Conservation (phyloP, 1,140 invertebrate species). For the Leptinotarsa texana region DNA sequence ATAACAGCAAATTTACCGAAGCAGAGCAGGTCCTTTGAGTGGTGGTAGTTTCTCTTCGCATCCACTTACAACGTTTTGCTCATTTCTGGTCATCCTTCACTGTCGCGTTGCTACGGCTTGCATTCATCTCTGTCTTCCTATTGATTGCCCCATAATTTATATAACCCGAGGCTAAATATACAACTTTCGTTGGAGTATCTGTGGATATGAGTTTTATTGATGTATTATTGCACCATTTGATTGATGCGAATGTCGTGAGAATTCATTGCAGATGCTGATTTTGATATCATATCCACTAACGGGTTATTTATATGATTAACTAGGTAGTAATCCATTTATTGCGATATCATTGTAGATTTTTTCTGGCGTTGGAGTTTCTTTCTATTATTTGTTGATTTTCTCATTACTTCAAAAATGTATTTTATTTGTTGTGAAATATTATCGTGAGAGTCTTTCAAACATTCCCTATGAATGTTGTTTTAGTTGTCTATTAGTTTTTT, state of each 20-base stretch:
- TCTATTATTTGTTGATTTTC: too few species aligned
- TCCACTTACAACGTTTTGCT: slow-evolving; percentile 45
- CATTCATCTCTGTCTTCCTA: slow-evolving; percentile 42
- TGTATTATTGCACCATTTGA: neutral
- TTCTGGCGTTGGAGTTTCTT: too few species aligned
- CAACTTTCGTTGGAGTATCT: neutral
- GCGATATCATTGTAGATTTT: too few species aligned
- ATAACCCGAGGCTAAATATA: slow-evolving; percentile 20
- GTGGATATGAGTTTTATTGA: slow-evolving; percentile 3
- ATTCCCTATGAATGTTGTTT: too few species aligned
- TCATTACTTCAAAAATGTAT: too few species aligned
- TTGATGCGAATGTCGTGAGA: neutral
- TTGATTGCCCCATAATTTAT: slow-evolving; percentile 45
- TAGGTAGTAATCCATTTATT: too few species aligned
- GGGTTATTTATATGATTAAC: too few species aligned
- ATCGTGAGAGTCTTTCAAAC: too few species aligned
- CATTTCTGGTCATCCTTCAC: slow-evolving; percentile 44
- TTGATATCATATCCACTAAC: too few species aligned
- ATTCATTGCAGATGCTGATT: neutral
- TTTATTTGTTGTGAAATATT: too few species aligned
- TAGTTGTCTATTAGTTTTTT: too few species aligned
- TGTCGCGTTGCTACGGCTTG: slow-evolving; percentile 35
- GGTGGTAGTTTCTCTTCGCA: slow-evolving; percentile 38
- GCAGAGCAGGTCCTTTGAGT: slow-evolving; percentile 24
- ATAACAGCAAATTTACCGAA: slow-evolving; percentile 30